Conservation (phyloP, 2,797 vertebrate genomes). For the Poecilia velifera region DNA sequence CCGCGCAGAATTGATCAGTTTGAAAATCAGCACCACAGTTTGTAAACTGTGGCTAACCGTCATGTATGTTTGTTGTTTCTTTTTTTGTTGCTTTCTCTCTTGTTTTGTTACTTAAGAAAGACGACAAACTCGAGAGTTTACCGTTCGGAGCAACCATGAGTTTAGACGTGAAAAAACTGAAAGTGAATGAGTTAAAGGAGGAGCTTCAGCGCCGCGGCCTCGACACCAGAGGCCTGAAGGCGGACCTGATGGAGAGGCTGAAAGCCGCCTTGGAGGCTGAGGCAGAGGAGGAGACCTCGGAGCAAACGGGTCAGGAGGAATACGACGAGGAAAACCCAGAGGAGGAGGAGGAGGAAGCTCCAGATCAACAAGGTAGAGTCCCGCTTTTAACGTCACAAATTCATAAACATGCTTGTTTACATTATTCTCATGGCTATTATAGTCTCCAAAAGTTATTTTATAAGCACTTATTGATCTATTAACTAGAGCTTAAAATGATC, state of each 20-base stretch:
- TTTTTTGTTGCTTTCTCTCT: too few relatives aligned
- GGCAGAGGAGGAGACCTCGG: conserved; percentile 60
- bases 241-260: conserved; percentile 91
- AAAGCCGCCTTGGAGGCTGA: conserved; percentile 85
- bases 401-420: not conserved
- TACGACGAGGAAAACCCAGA: conserved; percentile 29
- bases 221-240: conserved; percentile 91
- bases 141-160: conserved; percentile 78
- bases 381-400: too few relatives aligned
- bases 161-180: conserved; percentile 95
- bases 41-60: not conserved
- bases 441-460: not conserved
- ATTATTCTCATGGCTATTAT: not conserved
- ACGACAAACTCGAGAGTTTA: not conserved
- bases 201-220: conserved; percentile 94
- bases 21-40: conserved; percentile 17
- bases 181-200: conserved; percentile 94
- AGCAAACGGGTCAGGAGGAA: conserved; percentile 36
- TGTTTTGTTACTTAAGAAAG: conserved; percentile 11
- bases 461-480: not conserved
- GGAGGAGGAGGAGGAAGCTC: conserved; percentile 9
- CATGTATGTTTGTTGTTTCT: fast-evolving
- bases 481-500: not conserved
- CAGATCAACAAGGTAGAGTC: conserved; percentile 50
- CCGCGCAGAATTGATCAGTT: conserved; percentile 39